phyloP scores from a whole-genome alignment of 2,797 vertebrate species.

The Anguilla obscura region DNA sequence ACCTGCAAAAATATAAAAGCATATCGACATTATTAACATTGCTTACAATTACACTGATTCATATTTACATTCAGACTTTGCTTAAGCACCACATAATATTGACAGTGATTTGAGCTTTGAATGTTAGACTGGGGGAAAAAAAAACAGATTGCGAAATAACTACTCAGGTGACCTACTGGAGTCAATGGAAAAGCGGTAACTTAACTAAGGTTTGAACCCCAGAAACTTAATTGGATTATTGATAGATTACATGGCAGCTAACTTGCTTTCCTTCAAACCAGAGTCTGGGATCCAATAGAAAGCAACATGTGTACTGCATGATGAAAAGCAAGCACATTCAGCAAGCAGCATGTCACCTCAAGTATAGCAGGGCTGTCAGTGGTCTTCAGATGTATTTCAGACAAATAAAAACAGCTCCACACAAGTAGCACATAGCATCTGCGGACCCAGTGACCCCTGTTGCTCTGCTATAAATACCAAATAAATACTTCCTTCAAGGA shows the following conservation, averaged over 20 bases:
- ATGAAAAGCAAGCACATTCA: not conserved
- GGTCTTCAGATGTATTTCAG: not conserved
- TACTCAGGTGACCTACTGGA: not conserved
- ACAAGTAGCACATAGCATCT: not conserved
- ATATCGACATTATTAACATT: not conserved
- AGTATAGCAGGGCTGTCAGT: not conserved
- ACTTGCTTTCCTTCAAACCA: not conserved
- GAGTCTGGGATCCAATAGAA: not conserved
- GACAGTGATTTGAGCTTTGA: not conserved
- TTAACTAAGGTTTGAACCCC: not conserved
- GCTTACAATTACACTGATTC: not conserved
- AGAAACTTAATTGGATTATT: not conserved
- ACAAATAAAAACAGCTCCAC: not conserved
- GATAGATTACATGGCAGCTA: not conserved
- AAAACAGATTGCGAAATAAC: not conserved
- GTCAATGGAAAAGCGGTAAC: not conserved
- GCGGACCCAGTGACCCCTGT: not conserved
- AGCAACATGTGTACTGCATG: not conserved
- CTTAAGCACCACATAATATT: not conserved
- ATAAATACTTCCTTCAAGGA: not conserved
- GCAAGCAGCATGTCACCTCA: not conserved
- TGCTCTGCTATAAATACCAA: too few relatives aligned
- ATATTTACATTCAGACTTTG: not conserved
- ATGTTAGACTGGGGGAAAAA: not conserved
- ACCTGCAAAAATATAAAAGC: conserved; percentile 68